Percentiles rank a stretch among this genome's conserved stretches.
These are phyloP conservation scores for Lithobates sylvaticus DNA, from an alignment of 2,797 vertebrate species.

Conservation along the genomic window DNA sequence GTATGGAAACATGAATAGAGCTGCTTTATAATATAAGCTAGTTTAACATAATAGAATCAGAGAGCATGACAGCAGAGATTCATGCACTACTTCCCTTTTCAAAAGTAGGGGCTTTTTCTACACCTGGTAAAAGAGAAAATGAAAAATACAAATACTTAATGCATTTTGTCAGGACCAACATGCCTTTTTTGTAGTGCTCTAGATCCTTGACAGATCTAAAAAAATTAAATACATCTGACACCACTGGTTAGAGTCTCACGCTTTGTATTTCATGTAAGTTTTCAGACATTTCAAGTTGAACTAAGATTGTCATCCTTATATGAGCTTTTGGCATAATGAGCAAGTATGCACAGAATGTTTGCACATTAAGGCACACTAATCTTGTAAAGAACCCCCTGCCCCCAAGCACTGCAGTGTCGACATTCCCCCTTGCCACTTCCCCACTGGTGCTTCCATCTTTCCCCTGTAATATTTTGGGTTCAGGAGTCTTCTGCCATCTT, in stretches of 20 bases:
- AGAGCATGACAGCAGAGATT: background rate
- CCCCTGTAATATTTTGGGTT: too few species aligned
- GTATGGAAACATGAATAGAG: background rate
- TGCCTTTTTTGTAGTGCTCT: background rate
- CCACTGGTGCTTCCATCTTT: too few species aligned
- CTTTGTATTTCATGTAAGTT: background rate
- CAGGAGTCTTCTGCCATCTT: too few species aligned
- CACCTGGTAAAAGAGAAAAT: background rate
- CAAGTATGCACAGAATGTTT: too few species aligned
- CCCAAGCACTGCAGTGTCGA: too few species aligned
- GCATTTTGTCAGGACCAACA: background rate
- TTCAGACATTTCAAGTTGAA: background rate
- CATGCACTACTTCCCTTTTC: background rate
- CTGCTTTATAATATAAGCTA: background rate
- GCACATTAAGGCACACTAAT: too few species aligned
- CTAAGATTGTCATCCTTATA: background rate
- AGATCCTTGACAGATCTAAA: background rate
- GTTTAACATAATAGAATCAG: background rate
- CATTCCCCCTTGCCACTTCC: too few species aligned
- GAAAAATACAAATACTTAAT: background rate
- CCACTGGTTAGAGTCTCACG: background rate
- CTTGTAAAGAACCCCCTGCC: too few species aligned
- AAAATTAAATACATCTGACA: background rate
- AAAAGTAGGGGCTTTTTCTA: background rate
- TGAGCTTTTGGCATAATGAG: too few species aligned